These are phyloP conservation scores for Cherax destructor DNA, from an alignment of 1,140 invertebrate species.

Conservation along the genomic window DNA sequence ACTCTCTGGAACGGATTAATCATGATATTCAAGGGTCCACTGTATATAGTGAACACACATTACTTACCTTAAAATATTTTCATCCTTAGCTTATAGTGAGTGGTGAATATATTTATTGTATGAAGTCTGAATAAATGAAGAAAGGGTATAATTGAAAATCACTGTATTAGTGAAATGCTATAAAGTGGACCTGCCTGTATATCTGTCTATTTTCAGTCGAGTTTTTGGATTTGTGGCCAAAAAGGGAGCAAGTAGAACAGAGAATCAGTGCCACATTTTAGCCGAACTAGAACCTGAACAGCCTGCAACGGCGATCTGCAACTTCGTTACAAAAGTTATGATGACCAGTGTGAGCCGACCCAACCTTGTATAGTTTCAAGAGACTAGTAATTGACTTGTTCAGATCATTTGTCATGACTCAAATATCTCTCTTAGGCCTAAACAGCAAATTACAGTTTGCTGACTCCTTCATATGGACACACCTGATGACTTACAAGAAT, in stretches of 20 bases:
- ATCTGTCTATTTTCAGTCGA: slow-evolving; percentile 78
- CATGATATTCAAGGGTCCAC: too few species aligned
- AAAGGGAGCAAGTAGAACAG: slow-evolving; percentile 85
- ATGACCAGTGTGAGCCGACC: slow-evolving; percentile 74
- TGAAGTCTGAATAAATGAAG: too few species aligned
- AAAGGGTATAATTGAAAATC: too few species aligned
- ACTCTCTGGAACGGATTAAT: too few species aligned
- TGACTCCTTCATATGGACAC: background rate
- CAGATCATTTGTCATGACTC: background rate
- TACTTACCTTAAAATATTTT: too few species aligned
- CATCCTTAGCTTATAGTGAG: too few species aligned
- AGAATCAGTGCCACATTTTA: slow-evolving; percentile 98
- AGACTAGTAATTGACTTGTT: background rate
- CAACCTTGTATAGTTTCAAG: slow-evolving; percentile 65
- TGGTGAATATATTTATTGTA: too few species aligned
- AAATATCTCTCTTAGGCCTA: background rate
- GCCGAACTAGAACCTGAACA: slow-evolving; percentile 96
- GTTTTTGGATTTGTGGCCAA: slow-evolving; percentile 96
- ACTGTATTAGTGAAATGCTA: too few species aligned
- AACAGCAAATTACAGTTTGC: background rate
- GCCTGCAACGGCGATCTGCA: slow-evolving; percentile 95
- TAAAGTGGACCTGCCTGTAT: too few species aligned
- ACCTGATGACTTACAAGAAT: background rate
- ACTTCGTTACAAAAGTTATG: slow-evolving; percentile 95
- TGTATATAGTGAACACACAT: too few species aligned